Base-by-base conservation (phyloP, 2,113 vertebrate species). In the Corythoichthys haematopterus region DNA sequence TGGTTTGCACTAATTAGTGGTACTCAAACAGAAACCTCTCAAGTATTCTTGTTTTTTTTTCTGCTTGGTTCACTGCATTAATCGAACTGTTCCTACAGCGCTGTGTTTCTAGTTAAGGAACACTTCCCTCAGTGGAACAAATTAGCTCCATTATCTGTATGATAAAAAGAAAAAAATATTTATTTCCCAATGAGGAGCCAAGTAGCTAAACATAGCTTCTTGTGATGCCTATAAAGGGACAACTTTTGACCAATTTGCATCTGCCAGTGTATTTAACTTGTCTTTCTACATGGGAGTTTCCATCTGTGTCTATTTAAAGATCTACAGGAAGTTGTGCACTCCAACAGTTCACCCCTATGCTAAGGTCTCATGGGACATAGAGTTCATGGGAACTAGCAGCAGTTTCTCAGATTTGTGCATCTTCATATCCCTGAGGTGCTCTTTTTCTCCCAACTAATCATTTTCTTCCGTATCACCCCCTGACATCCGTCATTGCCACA, bases 361-460 rank as follows among this genome's bases (percentile, higher is more conserved):
- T 51, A 20, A 69, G 59, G 67, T 67, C 83, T 77, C 77, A 13
- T 46, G 75, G 81, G 85, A 86, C 46, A 64, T 45, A 12, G 78
- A 81, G 85, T 88, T 89, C 82, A 86, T 89, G 87, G 75, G 87
- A 90, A 88, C 81, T 63, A 68, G 72, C 72, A 78, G 40, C 64
- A 65, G 56, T 77, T 77, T 78, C 80, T 75, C 71, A 6, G 16
- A 70, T 75, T 79, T 68, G 65, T 64, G 36, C 47, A 28, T 75
- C 70, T 79, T 81, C 74, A 76, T 75, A 76, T 87, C 79, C 51
- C 43, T 10, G 64, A 2, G 59, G 66, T 59, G 51, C 43, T 5
- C 38, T 70, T 67, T 1, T 59, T 74, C 69, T 70, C 57, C 50
- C 52, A 5, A 15, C 65, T 79, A 55, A 79, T 81, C 69, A 78